Base-by-base conservation (phyloP, 2,888 invertebrate species). In the Phortica magna region DNA sequence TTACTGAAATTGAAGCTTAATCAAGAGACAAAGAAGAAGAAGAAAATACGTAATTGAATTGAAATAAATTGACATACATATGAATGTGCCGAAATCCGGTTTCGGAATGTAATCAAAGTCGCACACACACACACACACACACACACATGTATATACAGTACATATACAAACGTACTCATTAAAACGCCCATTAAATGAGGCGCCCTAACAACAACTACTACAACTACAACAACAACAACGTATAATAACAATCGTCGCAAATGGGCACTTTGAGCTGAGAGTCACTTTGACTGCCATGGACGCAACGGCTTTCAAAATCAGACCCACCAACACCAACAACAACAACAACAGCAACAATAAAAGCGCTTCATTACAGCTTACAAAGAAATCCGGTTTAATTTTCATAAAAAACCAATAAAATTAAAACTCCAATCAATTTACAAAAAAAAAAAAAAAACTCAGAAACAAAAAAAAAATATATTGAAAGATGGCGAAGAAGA, bases 361-460 rank as follows among this genome's bases (percentile, higher is more conserved):
- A 14, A 55, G 39, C n/a, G 57, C 19, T 48, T 77, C 73, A 80
- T 78, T 82, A 77, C 79, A 80, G 78, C 19, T 76, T 70, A 76
- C 78, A 77, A 78, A 77, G 80, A 84, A 84, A 84, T 86, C 86
- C 86, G 84, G 85, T 84, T 85, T 81, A 74, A 84, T 84, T 84
- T 82, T 82, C 80, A 84, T 80, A 84, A 85, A 85, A 83, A 78
- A 80, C 77, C 77, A 79, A 85, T 79, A 80, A 82, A 83, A 78
- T 70, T 67, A 76, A 65, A 78, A 76, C 73, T 76, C 43, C 75
- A 19, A 19, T 59, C 64, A 71, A 53, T 31, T 31, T 53, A 53
- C 10, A 53, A 53, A 2, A 53, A 53, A 3, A 53, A 53, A 3
- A n/a, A 53, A 53, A n/a, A 55, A 71, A 59, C 17, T 0, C 17